Conservation (phyloP, 2,797 vertebrate genomes). For the Eulemur rubriventer region DNA sequence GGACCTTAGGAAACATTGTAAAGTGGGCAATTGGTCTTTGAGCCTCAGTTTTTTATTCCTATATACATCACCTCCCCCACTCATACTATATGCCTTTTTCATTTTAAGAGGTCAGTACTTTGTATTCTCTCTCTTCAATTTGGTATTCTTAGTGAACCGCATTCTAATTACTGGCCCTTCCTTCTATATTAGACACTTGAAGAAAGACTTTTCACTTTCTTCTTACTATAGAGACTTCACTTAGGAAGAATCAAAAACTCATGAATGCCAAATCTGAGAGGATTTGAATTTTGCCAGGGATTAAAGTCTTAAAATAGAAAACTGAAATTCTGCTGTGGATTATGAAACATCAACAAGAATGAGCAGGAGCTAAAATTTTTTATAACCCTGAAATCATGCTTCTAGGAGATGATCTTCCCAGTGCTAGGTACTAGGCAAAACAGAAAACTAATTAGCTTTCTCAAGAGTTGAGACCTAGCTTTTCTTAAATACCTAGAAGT, state of each 20-base stretch:
- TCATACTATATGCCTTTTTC: neutral
- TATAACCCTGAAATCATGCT: conserved; percentile 12
- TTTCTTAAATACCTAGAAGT: conserved; percentile 28
- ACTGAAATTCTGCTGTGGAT: conserved; percentile 48
- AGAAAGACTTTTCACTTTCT: neutral
- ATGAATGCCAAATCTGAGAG: conserved; percentile 43
- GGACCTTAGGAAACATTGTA: neutral
- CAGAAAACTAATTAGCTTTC: conserved; percentile 36
- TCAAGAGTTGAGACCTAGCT: neutral
- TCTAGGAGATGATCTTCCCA: neutral
- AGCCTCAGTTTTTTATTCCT: neutral
- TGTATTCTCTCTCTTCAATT: neutral
- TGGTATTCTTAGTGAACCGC: neutral
- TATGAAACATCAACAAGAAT: conserved; percentile 57
- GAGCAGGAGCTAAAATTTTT: neutral
- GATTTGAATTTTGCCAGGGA: conserved; percentile 65
- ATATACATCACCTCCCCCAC: neutral
- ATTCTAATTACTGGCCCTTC: neutral
- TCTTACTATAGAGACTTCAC: neutral
- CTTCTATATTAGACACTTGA: neutral
- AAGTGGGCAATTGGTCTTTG: neutral
- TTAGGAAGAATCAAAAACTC: conserved; percentile 3
- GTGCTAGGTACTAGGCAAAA: conserved; percentile 7
- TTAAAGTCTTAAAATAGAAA: conserved; percentile 75
- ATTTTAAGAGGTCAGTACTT: neutral